Percentiles rank a stretch among this genome's conserved stretches.
Evolutionary conservation across 2,113 vertebrate species (phyloP).

Genomic region (Tachuris rubrigastra): DNA sequence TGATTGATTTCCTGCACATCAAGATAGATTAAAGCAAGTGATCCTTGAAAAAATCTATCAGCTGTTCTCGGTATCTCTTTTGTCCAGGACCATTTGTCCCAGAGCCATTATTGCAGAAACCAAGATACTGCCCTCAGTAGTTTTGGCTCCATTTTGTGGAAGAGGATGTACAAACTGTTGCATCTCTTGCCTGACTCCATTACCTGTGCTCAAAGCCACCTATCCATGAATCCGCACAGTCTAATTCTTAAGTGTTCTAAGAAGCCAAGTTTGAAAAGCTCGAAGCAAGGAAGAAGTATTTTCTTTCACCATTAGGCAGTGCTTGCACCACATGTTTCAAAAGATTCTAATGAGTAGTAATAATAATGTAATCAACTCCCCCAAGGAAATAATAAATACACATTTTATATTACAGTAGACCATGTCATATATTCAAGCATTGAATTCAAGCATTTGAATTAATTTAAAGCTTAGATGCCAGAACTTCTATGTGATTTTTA

Average conservation of each 20-base stretch:
- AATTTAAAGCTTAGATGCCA: neutral
- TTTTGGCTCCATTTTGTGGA: neutral
- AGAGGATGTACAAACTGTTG: neutral
- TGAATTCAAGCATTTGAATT: neutral
- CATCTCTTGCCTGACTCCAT: neutral
- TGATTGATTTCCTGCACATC: neutral
- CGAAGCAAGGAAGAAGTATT: neutral
- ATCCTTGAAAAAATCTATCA: neutral
- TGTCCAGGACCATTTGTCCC: neutral
- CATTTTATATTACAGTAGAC: neutral
- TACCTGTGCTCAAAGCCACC: neutral
- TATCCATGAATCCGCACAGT: neutral
- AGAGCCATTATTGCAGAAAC: neutral
- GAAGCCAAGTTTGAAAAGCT: neutral
- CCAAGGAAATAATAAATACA: neutral
- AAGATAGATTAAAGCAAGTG: neutral
- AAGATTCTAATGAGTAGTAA: neutral
- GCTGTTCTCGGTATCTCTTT: neutral
- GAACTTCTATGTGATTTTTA: neutral
- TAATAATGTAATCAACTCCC: rapidly evolving
- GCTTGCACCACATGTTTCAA: neutral
- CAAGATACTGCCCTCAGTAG: neutral
- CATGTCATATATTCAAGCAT: neutral
- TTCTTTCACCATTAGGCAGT: neutral
- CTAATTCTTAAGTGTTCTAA: neutral